These are phyloP conservation scores for Cerceris ruficornis DNA, from an alignment of 2,888 invertebrate species.

Conservation along the genomic window DNA sequence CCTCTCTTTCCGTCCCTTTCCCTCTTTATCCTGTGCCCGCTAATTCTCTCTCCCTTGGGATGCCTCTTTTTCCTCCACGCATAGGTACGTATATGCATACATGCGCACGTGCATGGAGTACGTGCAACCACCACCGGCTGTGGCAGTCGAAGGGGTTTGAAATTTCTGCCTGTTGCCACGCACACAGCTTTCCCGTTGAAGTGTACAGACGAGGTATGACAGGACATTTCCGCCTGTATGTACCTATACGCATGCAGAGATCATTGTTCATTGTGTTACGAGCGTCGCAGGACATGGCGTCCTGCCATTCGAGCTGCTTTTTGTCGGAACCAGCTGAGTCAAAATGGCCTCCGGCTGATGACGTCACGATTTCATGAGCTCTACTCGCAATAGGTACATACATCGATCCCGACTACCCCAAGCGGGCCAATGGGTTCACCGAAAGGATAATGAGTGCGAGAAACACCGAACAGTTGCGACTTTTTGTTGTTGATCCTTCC, in stretches of 20 bases:
- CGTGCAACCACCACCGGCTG: neutral
- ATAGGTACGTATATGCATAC: neutral
- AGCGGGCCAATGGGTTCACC: conserved; percentile 38
- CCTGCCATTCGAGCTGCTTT: conserved; percentile 73
- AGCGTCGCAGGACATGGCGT: conserved; percentile 75
- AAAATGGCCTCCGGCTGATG: conserved; percentile 78
- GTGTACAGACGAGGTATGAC: conserved; percentile 29
- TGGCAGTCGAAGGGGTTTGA: conserved; percentile 63
- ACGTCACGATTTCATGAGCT: conserved; percentile 72
- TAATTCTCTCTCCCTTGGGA: neutral
- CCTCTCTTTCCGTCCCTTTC: conserved; percentile 4
- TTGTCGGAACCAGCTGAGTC: conserved; percentile 80
- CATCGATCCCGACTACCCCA: conserved; percentile 47
- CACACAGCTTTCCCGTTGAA: conserved; percentile 31
- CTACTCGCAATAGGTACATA: conserved; percentile 48
- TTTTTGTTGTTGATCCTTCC: conserved; percentile 1
- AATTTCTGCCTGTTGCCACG: conserved; percentile 55
- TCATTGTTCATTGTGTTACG: conserved; percentile 73
- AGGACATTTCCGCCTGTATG: conserved; percentile 50
- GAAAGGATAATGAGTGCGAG: conserved; percentile 23
- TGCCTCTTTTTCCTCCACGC: neutral
- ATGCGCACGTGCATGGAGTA: neutral
- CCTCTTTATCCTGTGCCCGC: neutral
- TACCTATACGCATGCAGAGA: conserved; percentile 35
- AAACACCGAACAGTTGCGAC: conserved; percentile 5